A percentile compares a stretch with the other conserved stretches of the same genome.
These are phyloP conservation scores for Echinarachnius parma DNA, from an alignment of 53 echinoderm and acorn worm genomes.

Conservation along the genomic window DNA sequence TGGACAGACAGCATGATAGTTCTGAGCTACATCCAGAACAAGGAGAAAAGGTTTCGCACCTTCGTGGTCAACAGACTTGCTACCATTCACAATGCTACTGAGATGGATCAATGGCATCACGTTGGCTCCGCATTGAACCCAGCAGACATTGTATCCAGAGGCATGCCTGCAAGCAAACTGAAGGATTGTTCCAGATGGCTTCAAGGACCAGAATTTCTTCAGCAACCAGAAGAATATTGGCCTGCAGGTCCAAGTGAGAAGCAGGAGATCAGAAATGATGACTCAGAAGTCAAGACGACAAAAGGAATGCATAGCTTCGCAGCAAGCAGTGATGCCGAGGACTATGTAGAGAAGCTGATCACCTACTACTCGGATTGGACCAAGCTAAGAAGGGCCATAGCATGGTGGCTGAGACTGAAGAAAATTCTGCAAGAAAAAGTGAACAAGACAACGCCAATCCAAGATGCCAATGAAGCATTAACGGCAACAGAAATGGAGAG, in stretches of 20 bases:
- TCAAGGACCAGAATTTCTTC: slow-evolving; percentile 40
- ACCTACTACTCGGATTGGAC: slow-evolving; percentile 46
- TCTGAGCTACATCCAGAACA: slow-evolving; percentile 19
- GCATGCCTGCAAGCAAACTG: slow-evolving; percentile 8
- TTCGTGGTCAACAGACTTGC: slow-evolving; percentile 47
- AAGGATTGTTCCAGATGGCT: slow-evolving; percentile 18
- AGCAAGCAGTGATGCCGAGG: not conserved
- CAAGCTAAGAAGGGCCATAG: slow-evolving; percentile 47
- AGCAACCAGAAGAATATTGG: slow-evolving; percentile 9
- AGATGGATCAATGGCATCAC: slow-evolving; percentile 31
- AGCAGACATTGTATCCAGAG: slow-evolving; percentile 40
- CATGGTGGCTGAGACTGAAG: slow-evolving; percentile 45
- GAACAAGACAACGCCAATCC: not conserved
- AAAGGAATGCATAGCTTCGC: not conserved
- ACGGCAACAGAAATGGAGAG: slow-evolving; percentile 22
- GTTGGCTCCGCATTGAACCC: slow-evolving; percentile 36
- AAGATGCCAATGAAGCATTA: not conserved
- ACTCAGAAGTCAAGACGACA: slow-evolving; percentile 1
- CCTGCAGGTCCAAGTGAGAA: slow-evolving; percentile 10
- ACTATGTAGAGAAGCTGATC: slow-evolving; percentile 14
- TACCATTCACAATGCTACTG: slow-evolving; percentile 15
- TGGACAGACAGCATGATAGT: slow-evolving; percentile 57
- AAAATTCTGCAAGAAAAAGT: slow-evolving; percentile 13
- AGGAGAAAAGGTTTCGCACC: slow-evolving; percentile 38
- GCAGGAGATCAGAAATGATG: slow-evolving; percentile 6